phyloP scores from a whole-genome alignment of 2,113 vertebrate genomes.

The Myiopsitta monachus region DNA sequence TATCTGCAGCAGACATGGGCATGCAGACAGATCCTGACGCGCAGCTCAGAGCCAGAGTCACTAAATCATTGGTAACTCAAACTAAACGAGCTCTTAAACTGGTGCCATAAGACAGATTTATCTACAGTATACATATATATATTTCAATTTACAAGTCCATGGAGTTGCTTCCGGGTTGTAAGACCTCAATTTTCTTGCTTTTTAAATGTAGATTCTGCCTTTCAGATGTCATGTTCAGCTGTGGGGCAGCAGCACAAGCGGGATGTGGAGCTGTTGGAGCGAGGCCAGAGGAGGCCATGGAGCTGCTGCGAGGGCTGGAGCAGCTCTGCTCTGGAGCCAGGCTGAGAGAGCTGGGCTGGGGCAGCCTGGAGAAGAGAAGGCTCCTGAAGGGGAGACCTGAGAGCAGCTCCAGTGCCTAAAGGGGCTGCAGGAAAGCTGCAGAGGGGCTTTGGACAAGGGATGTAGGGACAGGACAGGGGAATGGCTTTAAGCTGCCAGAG shows the following conservation, averaged over 20 bases:
- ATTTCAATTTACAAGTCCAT: background rate
- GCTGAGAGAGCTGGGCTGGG: background rate
- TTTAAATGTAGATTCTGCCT: background rate
- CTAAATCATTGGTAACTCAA: background rate
- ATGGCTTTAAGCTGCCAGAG: no score
- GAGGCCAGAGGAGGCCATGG: background rate
- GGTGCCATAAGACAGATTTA: fast-evolving
- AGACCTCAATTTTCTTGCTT: background rate
- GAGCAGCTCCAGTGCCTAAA: no score
- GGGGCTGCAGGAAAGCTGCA: no score
- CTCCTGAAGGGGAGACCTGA: no score
- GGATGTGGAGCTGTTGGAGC: background rate
- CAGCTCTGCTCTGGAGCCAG: background rate
- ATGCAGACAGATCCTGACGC: background rate
- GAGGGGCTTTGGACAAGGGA: no score
- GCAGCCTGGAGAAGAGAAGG: no score
- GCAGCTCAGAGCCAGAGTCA: background rate
- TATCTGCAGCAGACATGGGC: background rate
- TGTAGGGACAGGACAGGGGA: no score
- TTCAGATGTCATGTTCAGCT: background rate
- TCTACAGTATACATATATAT: fast-evolving
- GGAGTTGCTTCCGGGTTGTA: background rate
- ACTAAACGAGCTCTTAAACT: background rate
- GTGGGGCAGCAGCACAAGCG: background rate
- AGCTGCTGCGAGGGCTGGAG: background rate